Conservation (phyloP, 2,888 invertebrate genomes). For the Halictus ligatus region DNA sequence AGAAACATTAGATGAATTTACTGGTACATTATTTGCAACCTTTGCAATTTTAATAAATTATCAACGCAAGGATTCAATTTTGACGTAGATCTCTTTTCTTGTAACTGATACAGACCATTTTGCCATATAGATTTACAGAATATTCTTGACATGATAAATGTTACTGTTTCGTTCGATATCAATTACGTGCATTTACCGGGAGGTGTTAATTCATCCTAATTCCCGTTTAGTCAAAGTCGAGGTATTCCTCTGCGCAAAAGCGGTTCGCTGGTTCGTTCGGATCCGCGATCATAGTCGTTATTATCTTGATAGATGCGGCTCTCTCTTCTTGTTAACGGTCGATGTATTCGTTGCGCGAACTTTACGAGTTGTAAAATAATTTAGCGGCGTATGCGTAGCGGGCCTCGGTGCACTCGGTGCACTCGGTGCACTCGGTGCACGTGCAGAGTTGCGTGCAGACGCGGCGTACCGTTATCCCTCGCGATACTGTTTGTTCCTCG, state of each 20-base stretch:
- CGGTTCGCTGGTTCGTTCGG: conserved; percentile 18
- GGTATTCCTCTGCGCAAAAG: not conserved
- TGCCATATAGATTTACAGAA: not conserved
- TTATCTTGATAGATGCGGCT: conserved; percentile 71
- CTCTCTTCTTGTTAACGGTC: conserved; percentile 74
- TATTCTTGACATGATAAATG: not conserved
- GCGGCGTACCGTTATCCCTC: conserved; percentile 59
- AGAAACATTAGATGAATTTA: no score
- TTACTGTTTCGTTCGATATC: not conserved
- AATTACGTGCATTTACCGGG: not conserved
- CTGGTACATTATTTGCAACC: no score
- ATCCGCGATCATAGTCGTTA: conserved; percentile 70
- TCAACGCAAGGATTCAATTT: no score
- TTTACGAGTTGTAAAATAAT: conserved; percentile 74
- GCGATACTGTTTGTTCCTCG: conserved; percentile 35
- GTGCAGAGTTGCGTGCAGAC: conserved; percentile 59
- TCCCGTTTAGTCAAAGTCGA: conserved; percentile 19
- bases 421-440: conserved; percentile 31
- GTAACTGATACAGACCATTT: not conserved
- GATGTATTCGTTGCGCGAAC: conserved; percentile 69
- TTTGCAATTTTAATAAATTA: no score
- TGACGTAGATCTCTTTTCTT: no score
- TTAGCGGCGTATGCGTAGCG: conserved; percentile 43
- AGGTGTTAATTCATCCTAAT: conserved; percentile 6
- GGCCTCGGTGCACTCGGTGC: conserved; percentile 1